Base-by-base conservation (phyloP, 2,888 invertebrate genomes). In the Torymus texanus region DNA sequence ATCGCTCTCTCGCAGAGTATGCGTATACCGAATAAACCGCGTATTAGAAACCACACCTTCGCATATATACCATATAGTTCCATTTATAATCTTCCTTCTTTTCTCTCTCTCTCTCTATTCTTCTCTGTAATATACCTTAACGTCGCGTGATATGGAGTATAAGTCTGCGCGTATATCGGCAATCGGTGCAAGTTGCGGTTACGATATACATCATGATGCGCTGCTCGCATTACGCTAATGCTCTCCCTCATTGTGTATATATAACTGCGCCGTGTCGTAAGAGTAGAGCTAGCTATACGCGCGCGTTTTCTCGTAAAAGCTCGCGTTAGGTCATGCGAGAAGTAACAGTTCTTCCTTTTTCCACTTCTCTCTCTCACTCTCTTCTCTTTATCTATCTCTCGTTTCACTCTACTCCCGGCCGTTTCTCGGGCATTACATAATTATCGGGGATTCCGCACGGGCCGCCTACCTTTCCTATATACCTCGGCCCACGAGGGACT, bases 271-370 rank as follows among this genome's bases (percentile, higher is more conserved):
- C 12, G 51, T 18, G 56, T 14, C 62, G 29, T 61, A 66, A 71
- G 29, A 78, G 58, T 21, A 41, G 41, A 29, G 29, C 29, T n/a
- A n/a, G n/a, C 41, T 8, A n/a, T 2, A 2, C 8, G 8, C 41
- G 41, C 61, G 55, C 21, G 55, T 72, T 61, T 70, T 51, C 65
- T 62, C 63, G 63, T 62, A 67, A 75, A 67, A 75, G 68, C 75
- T 53, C 14, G 24, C 71, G 24, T 24, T 59, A 24, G 53, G 24
- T 24, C 55, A 16, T 14, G 50, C 18, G n/a, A 10, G 41, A 41
- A 8, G 41, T 8, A 18, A 18, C 13, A 24, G 21, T 21, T 21
- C 21, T 21, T 21, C 21, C 21, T 21, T 21, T 21, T 21, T 21
- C 21, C 21, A 2, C 21, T 2, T n/a, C 8, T 8, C 5, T 8